Evolutionary conservation across 1,140 invertebrate genomes (phyloP).

Genomic region (Camponotus pennsylvanicus): DNA sequence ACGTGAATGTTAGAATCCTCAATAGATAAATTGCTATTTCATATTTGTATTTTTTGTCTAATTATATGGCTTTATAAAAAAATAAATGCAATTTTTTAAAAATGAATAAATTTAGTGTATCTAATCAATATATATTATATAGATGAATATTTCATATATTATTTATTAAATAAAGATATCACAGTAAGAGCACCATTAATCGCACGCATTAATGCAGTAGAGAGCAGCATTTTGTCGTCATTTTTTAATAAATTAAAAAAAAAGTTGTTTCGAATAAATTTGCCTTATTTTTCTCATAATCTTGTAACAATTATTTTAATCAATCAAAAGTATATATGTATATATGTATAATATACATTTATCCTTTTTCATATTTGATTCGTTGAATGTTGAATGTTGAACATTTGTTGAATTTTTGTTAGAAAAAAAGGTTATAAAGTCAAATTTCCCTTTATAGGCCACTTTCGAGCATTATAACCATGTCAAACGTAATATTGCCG

Average conservation of each 20-base stretch:
- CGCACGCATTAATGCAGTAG: not conserved
- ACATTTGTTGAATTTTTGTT: not conserved
- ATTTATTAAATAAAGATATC: not conserved
- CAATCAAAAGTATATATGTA: not conserved
- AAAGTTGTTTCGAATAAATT: too few relatives aligned
- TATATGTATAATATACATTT: not conserved
- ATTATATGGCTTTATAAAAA: too few relatives aligned
- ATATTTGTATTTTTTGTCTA: too few relatives aligned
- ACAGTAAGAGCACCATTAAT: not conserved
- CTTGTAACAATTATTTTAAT: not conserved
- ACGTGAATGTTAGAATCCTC: too few relatives aligned
- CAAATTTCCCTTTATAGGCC: not conserved
- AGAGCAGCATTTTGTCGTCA: not conserved
- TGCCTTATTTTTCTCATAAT: too few relatives aligned
- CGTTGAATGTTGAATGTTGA: too few relatives aligned
- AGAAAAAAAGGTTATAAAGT: not conserved
- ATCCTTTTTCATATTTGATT: too few relatives aligned
- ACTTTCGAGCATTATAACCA: not conserved
- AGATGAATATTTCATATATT: not conserved
- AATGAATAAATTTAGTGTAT: too few relatives aligned
- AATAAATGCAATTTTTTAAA: too few relatives aligned
- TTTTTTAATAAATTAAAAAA: too few relatives aligned
- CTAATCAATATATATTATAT: too few relatives aligned
- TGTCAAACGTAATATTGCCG: not conserved
- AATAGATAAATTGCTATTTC: too few relatives aligned